Evolutionary conservation across 2,797 vertebrate species (phyloP), one percentile per base, ranked within the genome.

Genomic region (Urocyon cinereoargenteus): DNA sequence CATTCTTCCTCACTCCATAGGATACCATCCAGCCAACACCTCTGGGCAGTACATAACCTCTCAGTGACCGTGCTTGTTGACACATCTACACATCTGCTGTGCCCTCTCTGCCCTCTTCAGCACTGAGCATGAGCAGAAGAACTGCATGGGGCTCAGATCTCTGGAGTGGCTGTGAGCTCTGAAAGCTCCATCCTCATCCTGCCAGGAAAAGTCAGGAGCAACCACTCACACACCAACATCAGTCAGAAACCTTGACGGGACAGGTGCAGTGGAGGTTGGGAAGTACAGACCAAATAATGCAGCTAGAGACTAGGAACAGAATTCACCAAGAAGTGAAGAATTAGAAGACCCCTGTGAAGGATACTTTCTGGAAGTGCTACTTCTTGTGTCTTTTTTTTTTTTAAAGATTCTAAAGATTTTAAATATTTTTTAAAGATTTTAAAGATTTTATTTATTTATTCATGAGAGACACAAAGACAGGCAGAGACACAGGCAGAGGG

Each of bases 21-120:
- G 34, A 18, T 0, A 11, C 2, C 13, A 6, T 19, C 19, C 14
- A 9, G 77, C 36, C 0, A 1, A 13, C 14, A 26, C 75, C 26
- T 68, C 49, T 28, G 18, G 61, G n/a, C 49, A 22, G 19, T 61
- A 36, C 14, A 10, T 5, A 9, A 45, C 21, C 28, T 91, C 51
- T 59, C 53, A 5, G 0, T 34, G 68, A n/a, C 34, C 45, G 34
- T 45, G 51, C 64, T 57, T 34, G 62, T 0, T 49, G 36, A 70
- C 28, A 24, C 19, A 6, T 0, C 19, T 49, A 12, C 36, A 49
- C 28, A 6, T 3, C 28, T 19, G 36, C 19, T 12, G 6, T 34
- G 78, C 31, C 31, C 49, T 78, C 64, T 62, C 28, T 8, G 9
- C 4, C 36, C 14, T 59, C 53, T 28, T 21, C 22, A 28, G 14